Conservation (phyloP, 2,797 vertebrate species). For the Falco biarmicus region DNA sequence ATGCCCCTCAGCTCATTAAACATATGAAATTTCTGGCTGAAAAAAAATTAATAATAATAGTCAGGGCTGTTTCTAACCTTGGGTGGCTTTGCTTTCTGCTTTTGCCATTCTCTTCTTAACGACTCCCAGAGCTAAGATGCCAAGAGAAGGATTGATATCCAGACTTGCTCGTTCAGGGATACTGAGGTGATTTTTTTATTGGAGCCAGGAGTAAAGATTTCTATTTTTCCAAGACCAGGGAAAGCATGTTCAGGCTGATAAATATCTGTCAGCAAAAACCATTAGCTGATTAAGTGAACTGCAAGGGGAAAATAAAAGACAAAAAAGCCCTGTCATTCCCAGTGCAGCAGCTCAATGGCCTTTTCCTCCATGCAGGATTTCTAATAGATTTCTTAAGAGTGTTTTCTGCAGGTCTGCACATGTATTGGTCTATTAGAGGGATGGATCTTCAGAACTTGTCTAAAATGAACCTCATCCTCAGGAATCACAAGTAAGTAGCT, state of each 20-base stretch:
- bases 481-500: not conserved
- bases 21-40: not conserved
- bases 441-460: not conserved
- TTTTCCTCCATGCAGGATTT: not conserved
- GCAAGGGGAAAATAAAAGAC: slow-evolving; percentile 5
- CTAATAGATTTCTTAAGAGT: not conserved
- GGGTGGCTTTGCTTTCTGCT: slow-evolving; percentile 47
- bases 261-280: slow-evolving; percentile 50
- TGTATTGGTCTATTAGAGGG: not conserved
- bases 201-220: slow-evolving; percentile 37
- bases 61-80: not conserved
- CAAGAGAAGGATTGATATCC: slow-evolving; percentile 48
- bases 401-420: not conserved
- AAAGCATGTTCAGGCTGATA: slow-evolving; percentile 41
- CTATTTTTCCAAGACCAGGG: slow-evolving; percentile 3
- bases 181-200: slow-evolving; percentile 19
- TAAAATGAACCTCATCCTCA: not conserved
- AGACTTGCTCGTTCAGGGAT: not conserved
- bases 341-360: not conserved
- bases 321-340: not conserved
- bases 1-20: slow-evolving; percentile 17
- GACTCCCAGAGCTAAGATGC: slow-evolving; percentile 34
- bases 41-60: not conserved
- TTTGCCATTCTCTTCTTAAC: slow-evolving; percentile 1
- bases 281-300: slow-evolving; percentile 33